Percentiles rank a stretch among this genome's conserved stretches.
Conservation (phyloP, 2,888 invertebrate species). For the Adelphocoris suturalis region DNA sequence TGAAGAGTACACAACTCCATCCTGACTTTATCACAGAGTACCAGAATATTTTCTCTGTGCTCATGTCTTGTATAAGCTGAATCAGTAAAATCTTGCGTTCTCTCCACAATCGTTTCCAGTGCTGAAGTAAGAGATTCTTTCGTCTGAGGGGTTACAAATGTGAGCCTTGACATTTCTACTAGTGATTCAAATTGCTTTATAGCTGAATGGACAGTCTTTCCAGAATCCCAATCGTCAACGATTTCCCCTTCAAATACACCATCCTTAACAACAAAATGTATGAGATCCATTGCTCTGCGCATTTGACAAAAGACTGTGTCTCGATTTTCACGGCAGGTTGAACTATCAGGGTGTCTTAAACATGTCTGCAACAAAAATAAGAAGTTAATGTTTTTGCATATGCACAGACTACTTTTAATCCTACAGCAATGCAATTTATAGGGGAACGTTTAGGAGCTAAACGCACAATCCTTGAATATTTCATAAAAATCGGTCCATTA, state of each 20-base stretch:
- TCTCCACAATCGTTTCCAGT: conserved; percentile 94
- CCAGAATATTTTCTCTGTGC: conserved; percentile 95
- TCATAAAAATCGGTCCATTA: no score
- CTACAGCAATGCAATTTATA: no score
- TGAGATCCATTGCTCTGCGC: conserved; percentile 97
- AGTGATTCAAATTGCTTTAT: conserved; percentile 91
- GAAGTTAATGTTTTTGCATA: no score
- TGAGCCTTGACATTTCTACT: conserved; percentile 91
- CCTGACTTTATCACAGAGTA: conserved; percentile 89
- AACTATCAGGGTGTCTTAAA: conserved; percentile 95
- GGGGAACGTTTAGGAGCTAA: no score
- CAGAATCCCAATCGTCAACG: conserved; percentile 83
- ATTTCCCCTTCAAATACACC: conserved; percentile 85
- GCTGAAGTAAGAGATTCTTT: conserved; percentile 91
- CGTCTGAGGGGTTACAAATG: conserved; percentile 83
- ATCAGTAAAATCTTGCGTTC: conserved; percentile 99
- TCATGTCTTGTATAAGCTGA: conserved; percentile 99
- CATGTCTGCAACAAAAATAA: conserved; percentile 84
- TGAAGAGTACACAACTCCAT: conserved; percentile 95
- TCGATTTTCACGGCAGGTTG: conserved; percentile 94
- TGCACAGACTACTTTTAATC: no score
- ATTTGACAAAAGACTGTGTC: conserved; percentile 99
- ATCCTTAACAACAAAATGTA: conserved; percentile 98
- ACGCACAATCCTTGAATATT: no score
- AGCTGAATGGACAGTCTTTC: conserved; percentile 88